Base-by-base conservation (phyloP, 1,140 invertebrate species). In the Brachionus paranguensis region DNA sequence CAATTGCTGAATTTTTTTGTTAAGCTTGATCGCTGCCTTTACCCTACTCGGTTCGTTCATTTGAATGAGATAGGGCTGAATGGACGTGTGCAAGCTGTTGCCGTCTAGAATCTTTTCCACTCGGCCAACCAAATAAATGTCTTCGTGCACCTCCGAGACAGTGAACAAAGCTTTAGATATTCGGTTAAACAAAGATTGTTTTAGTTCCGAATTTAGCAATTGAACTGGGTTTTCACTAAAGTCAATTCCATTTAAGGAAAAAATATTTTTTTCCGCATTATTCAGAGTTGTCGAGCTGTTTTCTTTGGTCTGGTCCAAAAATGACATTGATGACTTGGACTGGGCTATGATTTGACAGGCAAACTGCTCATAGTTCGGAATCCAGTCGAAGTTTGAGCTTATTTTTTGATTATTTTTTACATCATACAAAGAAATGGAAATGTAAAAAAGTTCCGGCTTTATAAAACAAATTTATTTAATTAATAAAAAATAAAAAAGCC, bases 21-120 rank as follows among this genome's bases (percentile, higher is more conserved):
- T 81, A 27, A 81, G 53, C 60, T 81, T 81, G 14, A 81, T 27
- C 2, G 78, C 78, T 37, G 78, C 78, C 29, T 81, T 81, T 17
- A 81, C 24, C n/a, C 29, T 37, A n/a, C 60, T 81, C 0, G 78
- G 17, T 37, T 81, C 78, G 78, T 81, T 81, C 78, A 81, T 81
- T 64, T 81, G 78, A 60, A 81, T 81, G 12, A 81, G 37, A 81
- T 81, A 81, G 8, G 78, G 78, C 33, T 81, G 78, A 81, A 81
- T 64, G 2, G 78, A 60, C 1, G 24, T 8, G 27, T 81, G 53
- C 37, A 81, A 47, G 60, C 37, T 64, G 24, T 60, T 64, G 7
- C 78, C 78, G 41, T 81, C 78, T 0, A 81, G 17, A 43, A 81
- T 43, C 29, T 81, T 81, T 17, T 81, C 78, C 8, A 81, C 41